Evolutionary conservation across 1,140 invertebrate genomes (phyloP), one percentile per base, ranked within the genome.

Genomic region (Nasonia vitripennis): DNA sequence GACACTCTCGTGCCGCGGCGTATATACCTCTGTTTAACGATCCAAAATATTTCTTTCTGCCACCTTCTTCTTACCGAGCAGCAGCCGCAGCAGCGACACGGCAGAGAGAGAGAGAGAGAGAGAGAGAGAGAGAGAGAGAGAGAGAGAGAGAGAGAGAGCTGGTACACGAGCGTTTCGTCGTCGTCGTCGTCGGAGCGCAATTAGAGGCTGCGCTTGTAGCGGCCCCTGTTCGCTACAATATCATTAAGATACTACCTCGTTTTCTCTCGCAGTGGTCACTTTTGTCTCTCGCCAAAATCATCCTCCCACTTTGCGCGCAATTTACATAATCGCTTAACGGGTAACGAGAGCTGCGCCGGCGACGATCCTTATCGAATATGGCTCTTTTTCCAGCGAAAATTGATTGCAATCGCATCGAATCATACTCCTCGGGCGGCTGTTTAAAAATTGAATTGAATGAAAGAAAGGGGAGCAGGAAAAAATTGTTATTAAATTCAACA

Each of bases 201-300:
- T 93, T 93, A 93, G 92, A 92, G 90, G 88, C 90, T 89, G 91
- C 88, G 89, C 90, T 90, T 90, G 91, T 90, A 90, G 88, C 89
- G 91, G 87, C 89, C 14, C 14, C 90, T 89, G 87, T 89, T 90
- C 88, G 88, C 90, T 91, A 92, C 91, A 92, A 91, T 92, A 92
- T 91, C 91, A 91, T 92, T 92, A 92, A 91, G 91, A 91, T 91
- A 89, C 87, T 88, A 88, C 86, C 81, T 81, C 78, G 80, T 82
- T 85, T 87, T 70, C 88, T 86, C 80, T 23, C 86, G 27, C 27
- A 34, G 45, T 48, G 45, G 48, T 70, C 73, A 27, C 10, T 79
- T 78, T 87, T 85, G 73, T 78, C 12, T 80, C 70, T 86, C 82
- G 23, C 37, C 31, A 71, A 81, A 77, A 82, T 71, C 73, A 37